These are phyloP conservation scores for Cynaeus angustus DNA, from an alignment of 2,888 invertebrate species.

Conservation along the genomic window DNA sequence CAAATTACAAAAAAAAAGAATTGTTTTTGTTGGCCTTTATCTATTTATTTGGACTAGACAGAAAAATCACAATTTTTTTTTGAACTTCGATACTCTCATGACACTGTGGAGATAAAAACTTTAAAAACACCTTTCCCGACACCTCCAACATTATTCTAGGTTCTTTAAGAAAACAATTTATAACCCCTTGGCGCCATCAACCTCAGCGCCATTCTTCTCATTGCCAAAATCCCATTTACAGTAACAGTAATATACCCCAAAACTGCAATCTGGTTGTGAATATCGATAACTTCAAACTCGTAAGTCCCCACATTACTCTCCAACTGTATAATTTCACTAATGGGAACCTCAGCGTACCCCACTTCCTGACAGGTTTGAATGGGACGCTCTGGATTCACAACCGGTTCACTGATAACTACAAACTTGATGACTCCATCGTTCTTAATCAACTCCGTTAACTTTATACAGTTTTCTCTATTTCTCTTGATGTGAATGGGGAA, in stretches of 20 bases:
- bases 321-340: constrained; percentile 58
- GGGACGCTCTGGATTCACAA: constrained; percentile 38
- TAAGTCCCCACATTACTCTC: constrained; percentile 52
- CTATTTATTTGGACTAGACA: no score
- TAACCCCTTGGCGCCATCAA: constrained; percentile 21
- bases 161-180: neutral
- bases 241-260: constrained; percentile 57
- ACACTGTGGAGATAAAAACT: no score
- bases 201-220: constrained; percentile 54
- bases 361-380: constrained; percentile 58
- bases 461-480: constrained; percentile 51
- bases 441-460: constrained; percentile 56
- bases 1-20: no score
- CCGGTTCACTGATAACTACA: constrained; percentile 58
- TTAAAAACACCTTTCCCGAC: no score
- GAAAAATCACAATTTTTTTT: no score
- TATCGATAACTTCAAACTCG: constrained; percentile 53
- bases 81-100: no score
- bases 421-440: constrained; percentile 56
- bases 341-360: constrained; percentile 52
- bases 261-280: constrained; percentile 36
- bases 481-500: constrained; percentile 54
- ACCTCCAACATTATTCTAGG: no score
- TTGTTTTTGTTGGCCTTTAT: no score
- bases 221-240: constrained; percentile 58